Evolutionary conservation across 2,113 vertebrate genomes (phyloP), one percentile per base, ranked within the genome.

Genomic region (Malurus melanocephalus): DNA sequence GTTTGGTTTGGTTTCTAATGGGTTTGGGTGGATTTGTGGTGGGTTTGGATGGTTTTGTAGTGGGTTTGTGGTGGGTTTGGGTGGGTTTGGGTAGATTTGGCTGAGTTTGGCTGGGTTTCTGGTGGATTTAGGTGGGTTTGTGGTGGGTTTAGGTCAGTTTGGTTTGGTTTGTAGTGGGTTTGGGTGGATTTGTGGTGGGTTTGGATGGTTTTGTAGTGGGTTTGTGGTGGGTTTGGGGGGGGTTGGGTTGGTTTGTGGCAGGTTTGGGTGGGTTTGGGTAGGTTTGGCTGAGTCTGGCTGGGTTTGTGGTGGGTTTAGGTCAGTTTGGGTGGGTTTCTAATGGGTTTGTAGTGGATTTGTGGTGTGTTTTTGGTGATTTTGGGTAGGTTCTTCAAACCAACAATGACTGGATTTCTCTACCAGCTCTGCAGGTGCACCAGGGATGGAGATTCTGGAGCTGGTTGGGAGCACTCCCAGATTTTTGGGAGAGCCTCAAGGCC

Each of bases 321-420:
- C 38, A 38, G 38, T 38, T 38, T 38, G 38, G 38, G 38, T 38
- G 38, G 38, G 38, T 38, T 38, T 38, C 38, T 38, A 38, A 38
- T 1, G 22, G 19, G 0, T 5, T 11, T 9, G 11, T 2, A 38
- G 2, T 6, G 65, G 3, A 17, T 42, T 77, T 48, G 22, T 56
- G 38, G 38, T 38, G 38, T 38, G 38, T 38, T 11, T 38, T 38
- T 38, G 38, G 38, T 38, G 38, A 38, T 10, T 38, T 38, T 38
- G 38, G 42, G 18, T 13, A 69, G 28, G 8, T n/a, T 24, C 26
- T 15, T 17, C 64, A 21, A 45, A 45, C 2, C 55, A 40, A 0
- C 9, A 38, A 12, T 0, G 0, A 11, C 0, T 21, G 52, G 13
- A 10, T 35, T 71, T 62, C 55, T 12, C 21, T 6, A 2, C 32